Evolutionary conservation across 2,797 vertebrate species (phyloP).

Genomic region (Nannoperca obscura): DNA sequence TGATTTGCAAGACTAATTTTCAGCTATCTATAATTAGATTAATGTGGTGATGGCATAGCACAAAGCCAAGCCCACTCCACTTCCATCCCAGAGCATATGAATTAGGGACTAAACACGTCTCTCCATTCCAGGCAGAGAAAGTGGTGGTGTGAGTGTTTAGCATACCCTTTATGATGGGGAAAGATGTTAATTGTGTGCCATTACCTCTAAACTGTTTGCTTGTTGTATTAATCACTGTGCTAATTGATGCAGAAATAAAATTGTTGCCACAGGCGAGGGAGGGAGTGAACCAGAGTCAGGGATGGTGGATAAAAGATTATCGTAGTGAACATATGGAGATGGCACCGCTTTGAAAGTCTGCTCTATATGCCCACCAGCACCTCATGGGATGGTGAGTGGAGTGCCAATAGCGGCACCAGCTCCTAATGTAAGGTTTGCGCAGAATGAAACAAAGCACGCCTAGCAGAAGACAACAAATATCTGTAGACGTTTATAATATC

Average conservation of each 20-base stretch:
- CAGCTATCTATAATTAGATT: slow-evolving; percentile 98
- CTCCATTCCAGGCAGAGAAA: slow-evolving; percentile 93
- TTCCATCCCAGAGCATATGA: slow-evolving; percentile 91
- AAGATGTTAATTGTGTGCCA: slow-evolving; percentile 99
- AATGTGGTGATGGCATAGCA: slow-evolving; percentile 91
- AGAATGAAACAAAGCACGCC: slow-evolving; percentile 43
- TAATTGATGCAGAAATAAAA: slow-evolving; percentile 99
- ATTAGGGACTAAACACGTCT: slow-evolving; percentile 94
- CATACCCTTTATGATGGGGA: slow-evolving; percentile 95
- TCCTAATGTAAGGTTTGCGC: slow-evolving; percentile 37
- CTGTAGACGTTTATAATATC: slow-evolving; percentile 22
- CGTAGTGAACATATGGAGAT: slow-evolving; percentile 93
- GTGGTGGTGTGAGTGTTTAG: slow-evolving; percentile 93
- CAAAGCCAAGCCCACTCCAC: slow-evolving; percentile 91
- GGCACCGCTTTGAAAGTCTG: slow-evolving; percentile 90
- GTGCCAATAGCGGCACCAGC: slow-evolving; percentile 47
- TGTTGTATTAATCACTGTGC: slow-evolving; percentile 99
- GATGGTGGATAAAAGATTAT: slow-evolving; percentile 95
- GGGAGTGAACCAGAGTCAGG: slow-evolving; percentile 89
- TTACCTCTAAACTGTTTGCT: slow-evolving; percentile 99
- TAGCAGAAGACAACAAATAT: slow-evolving; percentile 25
- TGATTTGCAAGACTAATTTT: slow-evolving; percentile 88
- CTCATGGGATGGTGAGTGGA: slow-evolving; percentile 74
- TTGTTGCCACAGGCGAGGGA: slow-evolving; percentile 95
- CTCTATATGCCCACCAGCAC: slow-evolving; percentile 84